Base-by-base conservation (phyloP, 2,888 invertebrate genomes). In the Amblyjoppa proteus region DNA sequence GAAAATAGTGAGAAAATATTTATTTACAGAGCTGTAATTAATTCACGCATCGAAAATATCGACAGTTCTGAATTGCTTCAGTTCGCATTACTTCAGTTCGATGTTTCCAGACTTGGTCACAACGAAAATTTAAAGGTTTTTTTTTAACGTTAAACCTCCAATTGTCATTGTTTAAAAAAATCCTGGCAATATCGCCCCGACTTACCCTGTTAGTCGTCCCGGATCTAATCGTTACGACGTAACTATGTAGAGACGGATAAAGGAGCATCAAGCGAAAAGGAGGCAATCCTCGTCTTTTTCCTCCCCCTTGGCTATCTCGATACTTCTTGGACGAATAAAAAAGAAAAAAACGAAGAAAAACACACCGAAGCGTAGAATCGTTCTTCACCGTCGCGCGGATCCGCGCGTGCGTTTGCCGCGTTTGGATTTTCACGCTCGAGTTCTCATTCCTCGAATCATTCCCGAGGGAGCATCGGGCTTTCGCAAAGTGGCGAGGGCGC, bases 221-320 rank as follows among this genome's bases (percentile, higher is more conserved):
- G 58, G 84, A 88, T 51, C 90, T 92, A 92, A 92, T 91, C 92
- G 91, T 92, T 91, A 92, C 90, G 91, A 91, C 89, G 89, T 89
- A 88, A 81, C 86, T 13, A 61, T 31, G 88, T 89, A 88, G 90
- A 90, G 16, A 41, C 68, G 68, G 28, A 82, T 66, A 82, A 70
- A 70, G 45, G 25, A 49, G 38, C 25, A 79, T 79, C 51, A 11
- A 66, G 70, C 41, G 13, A 45, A 45, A 51, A 68, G 53, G 41
- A 64, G 31, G 41, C 69, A 61, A 82, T 69, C n/a, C 20, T 70
- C 58, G 49, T 45, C 64, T 58, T 75, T 51, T 69, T 74, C n/a
- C 1, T 68, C 61, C 51, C 69, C 41, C 61, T 51, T 16, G 13
- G 31, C 34, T 25, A 13, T 28, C 34, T 13, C 51, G 31, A n/a